Evolutionary conservation across 2,888 invertebrate genomes (phyloP).

Genomic region (Pterobdella sp.): DNA sequence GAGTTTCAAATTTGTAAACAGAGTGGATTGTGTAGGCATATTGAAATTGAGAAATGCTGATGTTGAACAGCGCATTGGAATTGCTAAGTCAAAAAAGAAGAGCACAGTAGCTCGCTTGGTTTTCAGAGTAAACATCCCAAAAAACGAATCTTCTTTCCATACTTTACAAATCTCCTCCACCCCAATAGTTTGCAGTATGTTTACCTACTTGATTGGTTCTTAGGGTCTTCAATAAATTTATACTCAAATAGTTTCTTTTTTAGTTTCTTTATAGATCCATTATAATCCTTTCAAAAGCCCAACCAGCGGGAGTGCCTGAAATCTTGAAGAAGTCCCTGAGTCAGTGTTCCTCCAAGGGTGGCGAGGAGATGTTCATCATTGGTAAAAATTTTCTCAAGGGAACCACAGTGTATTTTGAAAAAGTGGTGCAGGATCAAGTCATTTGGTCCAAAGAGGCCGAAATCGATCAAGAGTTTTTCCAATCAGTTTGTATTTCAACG

Average conservation of each 20-base stretch:
- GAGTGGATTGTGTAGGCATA: constrained; percentile 92
- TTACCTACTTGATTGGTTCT: no score
- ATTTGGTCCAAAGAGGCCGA: constrained; percentile 50
- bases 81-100: constrained; percentile 62
- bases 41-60: constrained; percentile 81
- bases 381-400: constrained; percentile 53
- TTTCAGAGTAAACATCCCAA: constrained; percentile 74
- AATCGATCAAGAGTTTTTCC: constrained; percentile 50
- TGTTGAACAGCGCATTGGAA: constrained; percentile 67
- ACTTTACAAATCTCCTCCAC: constrained; percentile 55
- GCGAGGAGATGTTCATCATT: constrained; percentile 51
- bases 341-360: constrained; percentile 44
- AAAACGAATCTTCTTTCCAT: constrained; percentile 64
- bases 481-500: constrained; percentile 41
- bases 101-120: constrained; percentile 89
- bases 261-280: no score
- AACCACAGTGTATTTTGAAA: constrained; percentile 49
- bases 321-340: constrained; percentile 49
- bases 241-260: no score
- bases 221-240: no score
- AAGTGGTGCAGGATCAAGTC: constrained; percentile 43
- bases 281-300: no score
- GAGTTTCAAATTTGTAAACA: constrained; percentile 39
- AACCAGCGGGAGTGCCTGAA: constrained; percentile 53
- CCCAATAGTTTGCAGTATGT: constrained; percentile 52